Percentiles rank a stretch among this genome's conserved stretches.
Evolutionary conservation across 2,888 invertebrate species (phyloP).

Genomic region (Laothoe populi): DNA sequence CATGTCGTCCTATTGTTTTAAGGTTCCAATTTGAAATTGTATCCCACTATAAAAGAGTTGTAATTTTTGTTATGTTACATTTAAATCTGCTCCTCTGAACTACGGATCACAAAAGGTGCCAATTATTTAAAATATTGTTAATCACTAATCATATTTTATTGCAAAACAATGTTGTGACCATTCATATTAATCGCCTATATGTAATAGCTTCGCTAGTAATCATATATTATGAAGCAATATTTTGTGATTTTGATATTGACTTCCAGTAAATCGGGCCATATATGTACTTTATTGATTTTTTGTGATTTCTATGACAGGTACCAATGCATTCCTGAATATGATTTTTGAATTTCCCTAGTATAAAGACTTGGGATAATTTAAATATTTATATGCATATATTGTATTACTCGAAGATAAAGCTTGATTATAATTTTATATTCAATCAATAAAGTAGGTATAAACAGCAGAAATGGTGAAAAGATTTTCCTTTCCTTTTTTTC

Average conservation of each 20-base stretch:
- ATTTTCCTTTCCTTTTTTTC: background rate
- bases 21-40: background rate
- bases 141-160: background rate
- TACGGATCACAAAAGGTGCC: too few relatives aligned
- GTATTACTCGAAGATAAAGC: too few relatives aligned
- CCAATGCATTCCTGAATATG: too few relatives aligned
- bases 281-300: too few relatives aligned
- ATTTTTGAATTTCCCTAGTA: background rate
- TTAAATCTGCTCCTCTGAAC: too few relatives aligned
- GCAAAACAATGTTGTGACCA: background rate
- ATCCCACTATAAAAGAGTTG: background rate
- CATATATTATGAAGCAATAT: slow-evolving; percentile 4
- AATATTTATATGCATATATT: too few relatives aligned
- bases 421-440: too few relatives aligned
- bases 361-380: too few relatives aligned
- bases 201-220: slow-evolving; percentile 16
- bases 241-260: slow-evolving; percentile 13
- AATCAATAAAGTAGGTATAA: too few relatives aligned
- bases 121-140: background rate
- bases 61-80: background rate
- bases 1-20: slow-evolving; percentile 1
- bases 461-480: background rate
- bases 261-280: background rate
- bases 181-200: background rate
- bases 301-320: too few relatives aligned